Evolutionary conservation across 2,888 invertebrate genomes (phyloP).

Genomic region (Pristionchus japonicus): DNA sequence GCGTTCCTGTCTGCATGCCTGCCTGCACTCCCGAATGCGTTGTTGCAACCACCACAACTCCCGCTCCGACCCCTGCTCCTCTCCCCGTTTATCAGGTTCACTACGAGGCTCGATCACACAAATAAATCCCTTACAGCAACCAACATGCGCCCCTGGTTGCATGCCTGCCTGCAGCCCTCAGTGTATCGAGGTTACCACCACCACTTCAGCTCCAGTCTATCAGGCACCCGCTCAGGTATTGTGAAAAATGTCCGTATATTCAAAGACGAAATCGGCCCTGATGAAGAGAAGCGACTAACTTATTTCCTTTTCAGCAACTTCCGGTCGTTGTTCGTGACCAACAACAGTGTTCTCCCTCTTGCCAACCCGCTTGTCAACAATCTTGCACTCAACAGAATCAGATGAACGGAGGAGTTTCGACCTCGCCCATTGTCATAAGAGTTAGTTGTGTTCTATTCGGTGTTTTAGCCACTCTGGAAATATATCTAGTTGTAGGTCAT

Average conservation of each 20-base stretch:
- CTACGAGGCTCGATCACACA: no score
- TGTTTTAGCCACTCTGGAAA: no score
- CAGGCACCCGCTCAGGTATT: not conserved
- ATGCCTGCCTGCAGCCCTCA: conserved; percentile 6
- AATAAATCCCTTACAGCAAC: no score
- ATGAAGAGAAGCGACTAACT: not conserved
- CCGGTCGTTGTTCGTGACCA: conserved; percentile 20
- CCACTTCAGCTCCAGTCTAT: not conserved
- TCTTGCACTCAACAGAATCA: conserved; percentile 28
- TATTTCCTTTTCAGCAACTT: not conserved
- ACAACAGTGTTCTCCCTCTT: no score
- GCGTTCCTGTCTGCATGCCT: conserved; percentile 8
- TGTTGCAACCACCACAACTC: not conserved
- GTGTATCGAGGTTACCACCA: not conserved
- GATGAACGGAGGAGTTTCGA: not conserved
- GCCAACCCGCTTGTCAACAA: no score
- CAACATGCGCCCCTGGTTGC: not conserved
- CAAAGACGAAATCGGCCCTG: not conserved
- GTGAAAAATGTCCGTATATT: not conserved
- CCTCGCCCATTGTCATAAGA: not conserved
- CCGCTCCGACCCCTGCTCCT: not conserved
- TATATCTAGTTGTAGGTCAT: no score
- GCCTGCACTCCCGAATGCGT: not conserved
- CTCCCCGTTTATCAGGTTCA: not conserved
- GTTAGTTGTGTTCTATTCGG: no score